Evolutionary conservation across 2,113 vertebrate genomes (phyloP).

Genomic region (Nibea albiflora): DNA sequence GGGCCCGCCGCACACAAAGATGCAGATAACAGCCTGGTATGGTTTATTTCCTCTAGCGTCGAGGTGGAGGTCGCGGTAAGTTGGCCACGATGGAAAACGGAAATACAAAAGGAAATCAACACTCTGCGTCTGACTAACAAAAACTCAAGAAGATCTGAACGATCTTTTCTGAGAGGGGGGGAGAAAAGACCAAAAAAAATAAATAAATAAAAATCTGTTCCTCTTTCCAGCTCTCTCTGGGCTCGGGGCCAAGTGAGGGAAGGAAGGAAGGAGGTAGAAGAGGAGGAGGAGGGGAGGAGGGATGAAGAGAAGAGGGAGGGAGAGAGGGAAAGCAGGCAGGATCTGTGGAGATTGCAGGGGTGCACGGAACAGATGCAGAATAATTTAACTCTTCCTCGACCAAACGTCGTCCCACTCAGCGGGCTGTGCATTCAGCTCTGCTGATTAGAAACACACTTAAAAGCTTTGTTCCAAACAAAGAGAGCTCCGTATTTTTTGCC

Average conservation of each 20-base stretch:
- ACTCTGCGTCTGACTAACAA: conserved; percentile 32
- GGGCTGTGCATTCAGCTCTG: conserved; percentile 6
- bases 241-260: conserved; percentile 66
- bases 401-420: conserved; percentile 9
- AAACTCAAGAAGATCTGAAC: conserved; percentile 33
- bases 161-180: conserved; percentile 6
- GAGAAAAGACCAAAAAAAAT: conserved; percentile 6
- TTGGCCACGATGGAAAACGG: neutral
- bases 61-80: neutral
- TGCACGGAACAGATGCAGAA: conserved; percentile 71
- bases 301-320: conserved; percentile 13
- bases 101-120: conserved; percentile 31
- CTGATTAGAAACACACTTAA: conserved; percentile 17
- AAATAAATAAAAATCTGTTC: conserved; percentile 39
- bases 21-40: neutral
- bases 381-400: conserved; percentile 62
- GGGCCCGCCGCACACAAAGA: neutral
- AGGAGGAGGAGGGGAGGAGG: conserved; percentile 22
- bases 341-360: conserved; percentile 68
- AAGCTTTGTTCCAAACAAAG: conserved; percentile 13
- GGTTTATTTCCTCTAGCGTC: conserved; percentile 10
- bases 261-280: conserved; percentile 54
- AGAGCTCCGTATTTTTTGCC: neutral
- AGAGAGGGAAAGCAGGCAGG: conserved; percentile 31
- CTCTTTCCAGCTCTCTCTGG: conserved; percentile 63